A percentile compares a stretch with the other conserved stretches of the same genome.
phyloP scores from a whole-genome alignment of 2,797 vertebrate genomes.

The Rhinella marina region DNA sequence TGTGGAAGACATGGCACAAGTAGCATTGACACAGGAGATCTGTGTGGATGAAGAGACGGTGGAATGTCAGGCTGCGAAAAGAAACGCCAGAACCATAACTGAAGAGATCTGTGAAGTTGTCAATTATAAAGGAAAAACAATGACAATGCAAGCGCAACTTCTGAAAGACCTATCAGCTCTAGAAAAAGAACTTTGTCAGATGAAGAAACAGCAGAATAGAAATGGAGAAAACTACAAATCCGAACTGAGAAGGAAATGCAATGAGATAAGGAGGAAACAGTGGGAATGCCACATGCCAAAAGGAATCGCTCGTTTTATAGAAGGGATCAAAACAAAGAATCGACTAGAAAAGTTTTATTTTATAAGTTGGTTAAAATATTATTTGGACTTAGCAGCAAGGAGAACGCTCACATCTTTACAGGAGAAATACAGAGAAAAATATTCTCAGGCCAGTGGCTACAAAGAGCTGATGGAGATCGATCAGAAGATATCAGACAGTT shows the following conservation, averaged over 20 bases:
- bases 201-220: slow-evolving; percentile 63
- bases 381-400: slow-evolving; percentile 71
- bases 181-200: slow-evolving; percentile 76
- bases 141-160: slow-evolving; percentile 76
- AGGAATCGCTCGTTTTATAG: neutral
- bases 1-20: neutral
- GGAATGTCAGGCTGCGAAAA: slow-evolving; percentile 67
- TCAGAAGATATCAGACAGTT: slow-evolving; percentile 69
- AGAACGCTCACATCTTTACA: slow-evolving; percentile 66
- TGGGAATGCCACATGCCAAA: neutral
- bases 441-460: slow-evolving; percentile 62
- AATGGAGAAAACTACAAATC: slow-evolving; percentile 62
- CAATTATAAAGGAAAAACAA: slow-evolving; percentile 70
- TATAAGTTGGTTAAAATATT: slow-evolving; percentile 81
- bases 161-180: slow-evolving; percentile 73
- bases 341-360: slow-evolving; percentile 76
- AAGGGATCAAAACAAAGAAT: neutral
- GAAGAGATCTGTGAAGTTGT: slow-evolving; percentile 66
- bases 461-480: slow-evolving; percentile 68
- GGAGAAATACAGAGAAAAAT: slow-evolving; percentile 71
- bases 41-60: slow-evolving; percentile 76
- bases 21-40: neutral
- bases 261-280: neutral
- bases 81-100: slow-evolving; percentile 71
- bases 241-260: slow-evolving; percentile 72